Evolutionary conservation across 2,113 vertebrate genomes (phyloP), one percentile per base, ranked within the genome.

Genomic region (Plecotus auritus): DNA sequence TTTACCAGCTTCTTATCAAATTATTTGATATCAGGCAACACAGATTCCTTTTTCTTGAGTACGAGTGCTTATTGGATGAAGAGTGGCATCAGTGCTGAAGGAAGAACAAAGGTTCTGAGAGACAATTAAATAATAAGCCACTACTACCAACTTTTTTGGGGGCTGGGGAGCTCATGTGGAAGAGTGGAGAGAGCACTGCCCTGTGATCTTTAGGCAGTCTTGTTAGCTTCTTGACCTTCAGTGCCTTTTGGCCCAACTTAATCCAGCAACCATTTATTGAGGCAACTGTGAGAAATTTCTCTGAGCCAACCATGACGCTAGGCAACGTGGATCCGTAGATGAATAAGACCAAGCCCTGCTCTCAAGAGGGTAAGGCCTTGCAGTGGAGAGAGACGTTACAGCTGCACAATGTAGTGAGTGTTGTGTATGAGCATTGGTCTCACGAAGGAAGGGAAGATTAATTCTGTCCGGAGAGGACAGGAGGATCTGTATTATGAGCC

Each of bases 1-100:
- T 93, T 98, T 97, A 97, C 87, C 47, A 95, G 93, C 35, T 95
- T 97, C 96, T 94, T 96, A 87, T 96, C 96, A 97, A 96, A 93
- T 94, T 91, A 66, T 96, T 97, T 97, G 96, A 97, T 96, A 96
- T 67, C 7, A 70, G 70, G 49, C 85, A 95, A 97, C 90, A 83
- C 66, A 97, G 90, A 96, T 88, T 90, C 49, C 89, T 97, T 95
- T 76, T 94, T 84, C 51, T 94, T 95, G 22, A 72, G 49, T 85
- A 51, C 42, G 76, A 80, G 64, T 49, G 54, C n/a, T 85, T 90
- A 5, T 16, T 82, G 54, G 91, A 92, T 56, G 54, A 95, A 89
- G 84, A 85, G 28, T 81, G 88, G 45, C 77, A 84, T 81, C 47
- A 56, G 0, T 61, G 42, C 72, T 54, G 32, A 40, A 49, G 61